Evolutionary conservation across 2,797 vertebrate genomes (phyloP), one percentile per base, ranked within the genome.

Genomic region (Notolabrus celidotus): DNA sequence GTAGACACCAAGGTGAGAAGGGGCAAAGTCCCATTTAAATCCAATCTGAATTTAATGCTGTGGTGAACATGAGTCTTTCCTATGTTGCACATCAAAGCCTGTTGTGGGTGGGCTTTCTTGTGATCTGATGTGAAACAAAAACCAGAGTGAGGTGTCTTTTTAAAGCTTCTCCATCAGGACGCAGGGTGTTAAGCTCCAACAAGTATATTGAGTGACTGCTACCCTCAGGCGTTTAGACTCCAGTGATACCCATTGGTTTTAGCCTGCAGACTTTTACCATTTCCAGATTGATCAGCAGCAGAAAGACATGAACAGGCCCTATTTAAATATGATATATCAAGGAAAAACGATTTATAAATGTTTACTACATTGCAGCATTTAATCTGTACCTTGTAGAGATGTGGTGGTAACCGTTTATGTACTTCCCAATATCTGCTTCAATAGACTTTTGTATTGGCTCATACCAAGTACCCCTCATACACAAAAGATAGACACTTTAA

Each of bases 21-120:
- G 67, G 85, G 69, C 67, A 77, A 83, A 71, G 53, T 78, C 54
- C 54, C 45, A 85, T 88, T 90, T 86, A 82, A 86, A 86, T 87
- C 62, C 68, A 83, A 79, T 88, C 70, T 88, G 65, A 85, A 85
- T 80, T 71, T 69, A 75, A 77, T 72, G 67, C 42, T 63, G 45
- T 68, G 34, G 72, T 69, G 82, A 79, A 83, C 77, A 71, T 51
- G 60, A 56, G 74, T 86, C 56, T 75, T 71, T 79, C 38, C 54
- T 33, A 17, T 78, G 67, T 75, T 81, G 58, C 60, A 75, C 66
- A 69, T 68, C 69, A 70, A 61, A 74, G 45, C 20, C 31, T 71
- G 64, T 45, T 56, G 49, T 54, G 51, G 71, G 49, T 39, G 45
- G 20, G 42, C 76, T 73, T 81, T 57, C 43, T 55, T 51, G 53